Evolutionary conservation across 2,113 vertebrate species (phyloP), one percentile per base, ranked within the genome.

Genomic region (Nettapus auritus): DNA sequence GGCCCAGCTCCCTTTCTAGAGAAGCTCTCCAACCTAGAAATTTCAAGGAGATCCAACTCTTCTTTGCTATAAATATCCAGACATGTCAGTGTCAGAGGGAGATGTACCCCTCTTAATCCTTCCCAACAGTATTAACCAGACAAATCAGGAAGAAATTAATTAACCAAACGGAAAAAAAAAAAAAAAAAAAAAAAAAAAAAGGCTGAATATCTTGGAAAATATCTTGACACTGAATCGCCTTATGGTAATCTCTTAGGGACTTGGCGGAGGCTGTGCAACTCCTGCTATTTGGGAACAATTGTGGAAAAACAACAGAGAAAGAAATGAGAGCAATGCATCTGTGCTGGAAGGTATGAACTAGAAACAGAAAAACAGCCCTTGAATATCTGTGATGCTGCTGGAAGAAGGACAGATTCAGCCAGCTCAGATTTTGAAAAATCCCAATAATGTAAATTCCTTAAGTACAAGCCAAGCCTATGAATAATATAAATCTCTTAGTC

Each of bases 401-500:
- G 50, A 94, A 74, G 52, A 80, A 68, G 50, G 69, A 84, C 17
- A 77, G 56, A 88, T 71, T 75, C 70, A 94, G 73, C 38, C 55
- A 91, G 86, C 76, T 78, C 42, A 70, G 86, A 83, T 75, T 95
- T 89, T 62, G 4, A 60, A 93, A 97, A 96, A 96, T 80, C 86
- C 79, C 92, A 96, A 93, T 96, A 90, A 96, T 75, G 84, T 94
- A 96, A 97, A 96, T 91, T 94, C 90, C 82, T 80, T 93, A 96
- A 96, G 46, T 94, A 94, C 25, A 10, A 96, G 82, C 48, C 89
- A 95, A 97, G 81, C 78, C 94, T 89, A 82, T 38, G 91, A 95
- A 94, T 91, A 88, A 95, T 89, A 95, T 94, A 96, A 96, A 96
- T 97, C 94, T 93, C 91, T 94, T 96, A 95, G 93, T 96, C 94